These are phyloP conservation scores for Trichonephila clavipes DNA, from an alignment of 1,140 invertebrate species.

Conservation along the genomic window DNA sequence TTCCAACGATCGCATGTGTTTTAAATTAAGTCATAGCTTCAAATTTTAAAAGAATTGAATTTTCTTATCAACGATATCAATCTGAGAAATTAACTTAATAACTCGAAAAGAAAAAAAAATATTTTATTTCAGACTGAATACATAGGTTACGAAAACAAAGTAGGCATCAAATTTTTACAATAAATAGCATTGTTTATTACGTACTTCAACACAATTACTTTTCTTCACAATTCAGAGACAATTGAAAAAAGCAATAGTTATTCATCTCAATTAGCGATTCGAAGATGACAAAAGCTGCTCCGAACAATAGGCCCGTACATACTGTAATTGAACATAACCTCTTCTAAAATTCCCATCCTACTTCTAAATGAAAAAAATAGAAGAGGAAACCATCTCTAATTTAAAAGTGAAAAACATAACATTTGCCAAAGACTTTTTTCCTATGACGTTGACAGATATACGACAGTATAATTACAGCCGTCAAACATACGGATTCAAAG, in stretches of 20 bases:
- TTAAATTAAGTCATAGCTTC: background rate
- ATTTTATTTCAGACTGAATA: background rate
- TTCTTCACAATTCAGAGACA: background rate
- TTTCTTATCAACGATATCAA: background rate
- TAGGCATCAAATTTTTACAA: background rate
- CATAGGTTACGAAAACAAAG: background rate
- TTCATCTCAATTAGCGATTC: conserved; percentile 6
- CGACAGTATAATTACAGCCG: background rate
- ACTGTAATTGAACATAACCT: conserved; percentile 3
- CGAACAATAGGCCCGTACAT: background rate
- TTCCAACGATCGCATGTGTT: background rate
- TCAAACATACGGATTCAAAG: background rate
- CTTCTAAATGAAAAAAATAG: background rate
- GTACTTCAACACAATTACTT: background rate
- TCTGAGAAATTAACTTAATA: background rate
- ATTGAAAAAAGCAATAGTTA: background rate
- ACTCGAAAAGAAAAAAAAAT: background rate
- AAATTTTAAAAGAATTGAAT: background rate
- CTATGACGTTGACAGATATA: background rate
- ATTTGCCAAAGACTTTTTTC: background rate
- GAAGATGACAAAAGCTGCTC: background rate
- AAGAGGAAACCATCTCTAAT: conserved; percentile 14
- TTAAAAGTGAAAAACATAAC: background rate
- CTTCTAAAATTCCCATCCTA: conserved; percentile 12
- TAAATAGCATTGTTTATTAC: background rate